Conservation (phyloP, 2,113 vertebrate species). For the Redunca redunca region DNA sequence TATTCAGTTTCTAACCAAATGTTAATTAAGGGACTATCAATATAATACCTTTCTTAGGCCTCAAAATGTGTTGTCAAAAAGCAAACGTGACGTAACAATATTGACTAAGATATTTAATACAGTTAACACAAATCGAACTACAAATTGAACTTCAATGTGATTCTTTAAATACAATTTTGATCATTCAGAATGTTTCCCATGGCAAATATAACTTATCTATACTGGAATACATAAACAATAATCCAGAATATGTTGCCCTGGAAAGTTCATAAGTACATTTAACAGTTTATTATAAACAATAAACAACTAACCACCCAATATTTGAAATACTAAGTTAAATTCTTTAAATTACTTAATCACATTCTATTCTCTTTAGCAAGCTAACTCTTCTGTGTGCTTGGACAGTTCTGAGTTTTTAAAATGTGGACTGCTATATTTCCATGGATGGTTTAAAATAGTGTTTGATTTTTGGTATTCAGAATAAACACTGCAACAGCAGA, state of each 20-base stretch:
- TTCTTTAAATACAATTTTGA: constrained; percentile 44
- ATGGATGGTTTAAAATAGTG: not conserved
- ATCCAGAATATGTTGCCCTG: constrained; percentile 2
- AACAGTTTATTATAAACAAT: constrained; percentile 25
- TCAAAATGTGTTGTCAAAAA: constrained; percentile 49
- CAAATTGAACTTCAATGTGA: not conserved
- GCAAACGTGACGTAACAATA: constrained; percentile 31
- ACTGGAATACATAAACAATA: constrained; percentile 38
- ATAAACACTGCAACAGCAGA: not conserved
- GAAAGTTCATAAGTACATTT: constrained; percentile 11
- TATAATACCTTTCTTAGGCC: constrained; percentile 42
- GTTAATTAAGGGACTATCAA: constrained; percentile 39
- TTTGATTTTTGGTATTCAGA: constrained; percentile 50
- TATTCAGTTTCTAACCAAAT: constrained; percentile 47
- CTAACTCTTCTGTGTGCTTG: not conserved
- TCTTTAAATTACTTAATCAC: constrained; percentile 37
- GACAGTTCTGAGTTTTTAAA: constrained; percentile 29
- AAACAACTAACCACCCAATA: constrained; percentile 7
- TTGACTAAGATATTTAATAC: constrained; percentile 47
- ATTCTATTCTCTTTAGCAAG: constrained; percentile 9
- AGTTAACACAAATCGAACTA: constrained; percentile 27
- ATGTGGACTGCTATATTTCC: not conserved
- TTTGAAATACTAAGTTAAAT: constrained; percentile 28
- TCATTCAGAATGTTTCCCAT: constrained; percentile 33
- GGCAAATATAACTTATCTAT: constrained; percentile 53